These are phyloP conservation scores for Mylabris phalerata DNA, from an alignment of 1,140 invertebrate species.

Conservation along the genomic window DNA sequence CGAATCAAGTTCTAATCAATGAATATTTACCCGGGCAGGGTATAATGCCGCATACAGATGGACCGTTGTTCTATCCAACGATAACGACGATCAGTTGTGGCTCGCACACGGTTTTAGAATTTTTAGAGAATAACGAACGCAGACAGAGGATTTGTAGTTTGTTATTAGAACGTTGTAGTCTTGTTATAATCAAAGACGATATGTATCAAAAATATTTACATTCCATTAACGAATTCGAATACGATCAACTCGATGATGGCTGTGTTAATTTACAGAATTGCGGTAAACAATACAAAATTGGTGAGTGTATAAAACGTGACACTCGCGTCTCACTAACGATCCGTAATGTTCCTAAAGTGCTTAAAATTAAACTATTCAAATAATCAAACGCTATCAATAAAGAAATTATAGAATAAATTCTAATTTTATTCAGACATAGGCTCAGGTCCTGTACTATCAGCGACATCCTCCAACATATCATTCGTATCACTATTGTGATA, in stretches of 20 bases:
- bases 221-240: conserved; percentile 71
- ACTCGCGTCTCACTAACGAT: conserved; percentile 89
- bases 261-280: conserved; percentile 64
- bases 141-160: conserved; percentile 54
- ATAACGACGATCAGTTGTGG: conserved; percentile 90
- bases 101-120: conserved; percentile 83
- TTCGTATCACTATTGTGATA: conserved; percentile 33
- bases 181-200: conserved; percentile 76
- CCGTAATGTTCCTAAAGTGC: conserved; percentile 84
- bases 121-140: conserved; percentile 53
- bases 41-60: conserved; percentile 93
- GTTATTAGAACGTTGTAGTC: conserved; percentile 78
- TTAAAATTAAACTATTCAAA: conserved; percentile 62
- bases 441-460: conserved; percentile 33
- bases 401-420: too few relatives aligned
- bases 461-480: conserved; percentile 49
- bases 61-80: conserved; percentile 85
- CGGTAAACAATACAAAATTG: conserved; percentile 47
- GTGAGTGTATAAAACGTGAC: conserved; percentile 52
- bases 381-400: neutral
- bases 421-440: conserved; percentile 33
- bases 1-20: conserved; percentile 95
- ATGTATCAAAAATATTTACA: conserved; percentile 85
- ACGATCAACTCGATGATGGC: conserved; percentile 61
- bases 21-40: conserved; percentile 92